Evolutionary conservation across 2,113 vertebrate species (phyloP), one percentile per base, ranked within the genome.

Genomic region (Sceloporus undulatus): DNA sequence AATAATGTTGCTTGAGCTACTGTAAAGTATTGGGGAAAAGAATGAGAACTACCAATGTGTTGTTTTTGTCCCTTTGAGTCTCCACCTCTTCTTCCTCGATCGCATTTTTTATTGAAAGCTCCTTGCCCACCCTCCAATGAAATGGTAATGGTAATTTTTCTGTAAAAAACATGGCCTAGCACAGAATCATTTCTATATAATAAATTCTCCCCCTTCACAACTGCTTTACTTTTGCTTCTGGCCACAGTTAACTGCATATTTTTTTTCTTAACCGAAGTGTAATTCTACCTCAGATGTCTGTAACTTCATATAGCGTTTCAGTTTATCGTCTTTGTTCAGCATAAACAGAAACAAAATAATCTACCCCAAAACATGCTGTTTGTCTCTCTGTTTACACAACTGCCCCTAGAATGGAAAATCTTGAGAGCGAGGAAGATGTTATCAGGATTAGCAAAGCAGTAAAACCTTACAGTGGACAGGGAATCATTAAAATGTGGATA

Each of bases 401-500:
- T 89, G 93, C 90, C 88, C 84, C 90, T 92, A 88, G 91, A 92
- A 0, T 94, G 75, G 84, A 93, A 94, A 82, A 93, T 91, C 91
- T 88, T 87, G 56, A 92, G 86, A 76, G n/a, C 1, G 18, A 87
- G 68, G 93, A 91, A 92, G 85, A 95, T 85, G 88, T 56, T 93
- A 95, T 92, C 94, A 95, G 86, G 92, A 94, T 95, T 94, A 96
- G 88, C 75, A 94, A 94, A 91, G 79, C 87, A 91, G 79, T 92
- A 93, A 96, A 93, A 95, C 80, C 89, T 92, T 93, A 88, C 78
- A 92, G 82, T 52, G 92, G 95, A 89, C 59, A 89, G 91, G 54
- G 94, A 93, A 94, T 87, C 93, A 94, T 79, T 87, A 90, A 94
- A 84, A 94, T 94, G 94, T 92, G 89, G 93, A 94, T 92, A 96